Percentiles rank a stretch among this genome's conserved stretches.
Evolutionary conservation across 2,113 vertebrate species (phyloP).

Genomic region (Hyperopisus bebe): DNA sequence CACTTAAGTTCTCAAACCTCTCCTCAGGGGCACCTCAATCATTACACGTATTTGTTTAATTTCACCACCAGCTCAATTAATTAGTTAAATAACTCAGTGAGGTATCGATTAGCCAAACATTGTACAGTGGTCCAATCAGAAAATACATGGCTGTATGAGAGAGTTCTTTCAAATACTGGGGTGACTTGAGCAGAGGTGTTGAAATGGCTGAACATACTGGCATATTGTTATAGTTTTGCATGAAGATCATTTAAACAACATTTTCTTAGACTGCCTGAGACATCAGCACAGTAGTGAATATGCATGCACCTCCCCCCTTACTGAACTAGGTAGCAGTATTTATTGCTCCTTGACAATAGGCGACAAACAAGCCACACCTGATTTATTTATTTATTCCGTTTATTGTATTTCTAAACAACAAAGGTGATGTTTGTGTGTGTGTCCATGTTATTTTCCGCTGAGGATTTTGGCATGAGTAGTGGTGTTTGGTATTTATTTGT

Average conservation of each 20-base stretch:
- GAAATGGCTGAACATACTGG: not conserved
- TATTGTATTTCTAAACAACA: not conserved
- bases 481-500: not conserved
- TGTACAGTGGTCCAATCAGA: not conserved
- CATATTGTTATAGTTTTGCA: not conserved
- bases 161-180: not conserved
- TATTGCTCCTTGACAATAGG: not conserved
- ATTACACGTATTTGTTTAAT: no score
- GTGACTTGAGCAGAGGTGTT: not conserved
- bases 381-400: not conserved
- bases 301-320: not conserved
- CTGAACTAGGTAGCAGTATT: not conserved
- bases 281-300: not conserved
- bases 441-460: not conserved
- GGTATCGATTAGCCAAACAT: not conserved
- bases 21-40: no score
- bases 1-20: no score
- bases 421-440: not conserved
- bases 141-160: not conserved
- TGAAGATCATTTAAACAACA: not conserved
- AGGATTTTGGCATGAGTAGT: not conserved
- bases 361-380: not conserved
- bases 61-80: no score
- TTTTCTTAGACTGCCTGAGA: not conserved
- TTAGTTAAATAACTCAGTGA: no score